Percentiles rank a stretch among this genome's conserved stretches.
Evolutionary conservation across 2,888 invertebrate species (phyloP).

Genomic region (Pantelozetes paolii): DNA sequence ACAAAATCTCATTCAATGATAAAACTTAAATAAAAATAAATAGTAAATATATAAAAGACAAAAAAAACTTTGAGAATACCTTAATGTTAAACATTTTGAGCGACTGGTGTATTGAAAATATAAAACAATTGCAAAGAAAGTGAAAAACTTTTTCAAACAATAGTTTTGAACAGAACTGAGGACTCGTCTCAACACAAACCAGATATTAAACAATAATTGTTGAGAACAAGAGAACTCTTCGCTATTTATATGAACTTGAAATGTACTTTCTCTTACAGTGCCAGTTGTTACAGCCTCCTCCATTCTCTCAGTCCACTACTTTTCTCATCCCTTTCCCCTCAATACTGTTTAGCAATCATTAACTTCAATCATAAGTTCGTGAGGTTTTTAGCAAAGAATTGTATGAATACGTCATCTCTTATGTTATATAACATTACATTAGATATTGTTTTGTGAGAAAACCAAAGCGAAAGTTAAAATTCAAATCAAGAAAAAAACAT

Average conservation of each 20-base stretch:
- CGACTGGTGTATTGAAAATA: too few species aligned
- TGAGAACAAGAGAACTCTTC: conserved; percentile 4
- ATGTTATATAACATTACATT: background rate
- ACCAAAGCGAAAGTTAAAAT: background rate
- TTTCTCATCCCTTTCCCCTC: background rate
- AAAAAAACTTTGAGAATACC: background rate
- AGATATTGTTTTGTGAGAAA: background rate
- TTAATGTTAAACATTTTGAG: conserved; percentile 5
- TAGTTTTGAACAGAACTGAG: too few species aligned
- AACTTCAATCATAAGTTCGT: conserved; percentile 27
- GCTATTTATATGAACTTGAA: conserved; percentile 34
- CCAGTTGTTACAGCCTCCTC: background rate
- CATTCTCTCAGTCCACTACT: background rate
- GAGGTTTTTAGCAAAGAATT: background rate
- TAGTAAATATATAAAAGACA: background rate
- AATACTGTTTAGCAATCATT: conserved; percentile 14
- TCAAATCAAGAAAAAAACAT: background rate
- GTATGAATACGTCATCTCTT: conserved; percentile 18
- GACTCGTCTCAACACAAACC: conserved; percentile 16
- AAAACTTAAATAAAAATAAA: background rate
- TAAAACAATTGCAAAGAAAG: too few species aligned
- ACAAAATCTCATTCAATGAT: background rate
- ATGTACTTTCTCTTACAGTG: background rate
- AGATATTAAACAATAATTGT: conserved; percentile 12
- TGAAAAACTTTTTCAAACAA: conserved; percentile 8